phyloP scores from a whole-genome alignment of 64 coral and sea anemone genomes.

The Cladopsammia gracilis region DNA sequence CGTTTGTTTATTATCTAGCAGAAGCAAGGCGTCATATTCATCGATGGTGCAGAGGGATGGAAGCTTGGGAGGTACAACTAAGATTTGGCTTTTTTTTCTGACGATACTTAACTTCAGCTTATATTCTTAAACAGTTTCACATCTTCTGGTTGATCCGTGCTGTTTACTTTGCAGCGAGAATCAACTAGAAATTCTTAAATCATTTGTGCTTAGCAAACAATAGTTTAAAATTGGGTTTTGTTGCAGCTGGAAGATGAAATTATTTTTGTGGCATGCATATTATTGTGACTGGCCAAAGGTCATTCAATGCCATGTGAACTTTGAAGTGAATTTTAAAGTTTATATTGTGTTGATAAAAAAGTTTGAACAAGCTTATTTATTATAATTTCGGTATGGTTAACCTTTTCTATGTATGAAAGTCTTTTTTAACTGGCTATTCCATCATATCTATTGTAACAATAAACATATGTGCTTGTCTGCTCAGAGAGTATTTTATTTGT shows the following conservation, averaged over 20 bases:
- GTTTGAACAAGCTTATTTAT: too few species aligned
- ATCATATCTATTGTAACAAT: too few species aligned
- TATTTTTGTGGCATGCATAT: background rate
- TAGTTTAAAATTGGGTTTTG: background rate
- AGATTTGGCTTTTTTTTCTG: too few species aligned
- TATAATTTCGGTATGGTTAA: too few species aligned
- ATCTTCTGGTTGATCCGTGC: background rate
- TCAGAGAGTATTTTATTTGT: too few species aligned
- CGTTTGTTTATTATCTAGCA: constrained; percentile 94
- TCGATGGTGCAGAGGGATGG: constrained; percentile 95
- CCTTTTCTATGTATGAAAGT: too few species aligned
- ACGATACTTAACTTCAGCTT: background rate
- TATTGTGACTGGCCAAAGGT: background rate
- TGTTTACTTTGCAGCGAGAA: background rate
- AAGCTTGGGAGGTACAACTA: constrained; percentile 89
- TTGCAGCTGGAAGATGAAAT: background rate
- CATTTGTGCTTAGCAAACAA: background rate
- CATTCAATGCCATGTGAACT: background rate
- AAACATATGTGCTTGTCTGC: too few species aligned
- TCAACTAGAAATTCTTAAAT: background rate
- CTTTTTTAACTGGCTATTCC: too few species aligned
- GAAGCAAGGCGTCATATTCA: constrained; percentile 97
- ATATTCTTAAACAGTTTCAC: background rate
- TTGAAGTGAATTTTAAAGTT: background rate
- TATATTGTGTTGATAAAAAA: too few species aligned